These are phyloP conservation scores for Pemphigus obesinymphae DNA, from an alignment of 1,140 invertebrate genomes.

Conservation along the genomic window DNA sequence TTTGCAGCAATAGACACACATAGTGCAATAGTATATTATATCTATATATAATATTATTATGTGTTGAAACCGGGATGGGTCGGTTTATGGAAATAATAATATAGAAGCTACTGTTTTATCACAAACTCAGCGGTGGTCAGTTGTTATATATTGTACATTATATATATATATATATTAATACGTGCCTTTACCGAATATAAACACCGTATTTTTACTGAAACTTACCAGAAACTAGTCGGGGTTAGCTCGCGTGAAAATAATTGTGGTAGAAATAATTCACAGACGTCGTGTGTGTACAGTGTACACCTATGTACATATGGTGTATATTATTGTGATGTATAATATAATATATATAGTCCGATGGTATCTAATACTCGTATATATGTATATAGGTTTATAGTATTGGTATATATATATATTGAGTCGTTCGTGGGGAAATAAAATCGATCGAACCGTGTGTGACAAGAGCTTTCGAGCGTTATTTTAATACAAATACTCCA, in stretches of 20 bases:
- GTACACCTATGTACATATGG: too few relatives aligned
- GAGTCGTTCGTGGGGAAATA: not conserved
- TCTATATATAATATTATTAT: too few relatives aligned
- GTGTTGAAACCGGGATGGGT: too few relatives aligned
- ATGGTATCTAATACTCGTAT: too few relatives aligned
- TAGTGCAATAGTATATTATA: too few relatives aligned
- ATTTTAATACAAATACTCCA: not conserved
- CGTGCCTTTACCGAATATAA: too few relatives aligned
- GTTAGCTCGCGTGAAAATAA: not conserved
- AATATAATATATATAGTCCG: too few relatives aligned
- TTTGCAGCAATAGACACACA: too few relatives aligned
- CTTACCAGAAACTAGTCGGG: not conserved
- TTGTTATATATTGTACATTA: not conserved
- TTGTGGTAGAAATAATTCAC: not conserved
- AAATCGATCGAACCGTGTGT: constrained; percentile 15
- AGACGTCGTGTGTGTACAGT: not conserved
- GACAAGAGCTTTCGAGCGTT: not conserved
- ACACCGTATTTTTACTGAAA: too few relatives aligned
- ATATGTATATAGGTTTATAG: too few relatives aligned
- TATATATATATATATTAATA: too few relatives aligned
- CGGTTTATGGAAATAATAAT: not conserved
- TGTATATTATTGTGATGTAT: too few relatives aligned
- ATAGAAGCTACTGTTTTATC: not conserved
- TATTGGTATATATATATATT: not conserved
- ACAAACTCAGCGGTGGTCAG: not conserved